Evolutionary conservation across 2,797 vertebrate species (phyloP).

Genomic region (Girardinus metallicus): DNA sequence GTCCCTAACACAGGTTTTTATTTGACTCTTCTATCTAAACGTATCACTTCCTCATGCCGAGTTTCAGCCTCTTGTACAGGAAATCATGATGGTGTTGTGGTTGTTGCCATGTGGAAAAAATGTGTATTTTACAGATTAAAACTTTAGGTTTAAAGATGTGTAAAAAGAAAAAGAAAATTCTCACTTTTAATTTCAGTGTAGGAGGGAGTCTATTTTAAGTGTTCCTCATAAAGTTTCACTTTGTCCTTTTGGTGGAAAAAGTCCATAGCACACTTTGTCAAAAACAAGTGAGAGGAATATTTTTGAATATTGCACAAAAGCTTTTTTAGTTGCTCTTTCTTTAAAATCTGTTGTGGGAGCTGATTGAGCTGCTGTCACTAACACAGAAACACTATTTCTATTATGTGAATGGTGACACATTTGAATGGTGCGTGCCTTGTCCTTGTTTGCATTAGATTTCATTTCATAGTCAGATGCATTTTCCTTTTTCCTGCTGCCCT

Average conservation of each 20-base stretch:
- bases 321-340: not conserved
- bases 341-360: not conserved
- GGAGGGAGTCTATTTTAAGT: not conserved
- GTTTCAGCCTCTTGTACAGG: not conserved
- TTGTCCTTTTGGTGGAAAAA: not conserved
- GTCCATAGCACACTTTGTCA: not conserved
- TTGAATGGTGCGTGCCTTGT: constrained; percentile 33
- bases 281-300: not conserved
- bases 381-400: constrained; percentile 17
- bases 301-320: not conserved
- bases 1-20: not conserved
- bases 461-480: not conserved
- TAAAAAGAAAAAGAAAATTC: not conserved
- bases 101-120: not conserved
- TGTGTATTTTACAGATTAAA: not conserved
- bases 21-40: not conserved
- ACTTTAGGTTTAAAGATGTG: not conserved
- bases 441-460: constrained; percentile 47
- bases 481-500: constrained; percentile 49
- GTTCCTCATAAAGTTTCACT: not conserved
- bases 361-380: not conserved
- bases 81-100: not conserved
- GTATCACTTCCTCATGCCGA: not conserved
- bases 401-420: constrained; percentile 31
- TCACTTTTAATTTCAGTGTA: not conserved